Evolutionary conservation across 2,797 vertebrate species (phyloP).

Genomic region (Numenius phaeopus): DNA sequence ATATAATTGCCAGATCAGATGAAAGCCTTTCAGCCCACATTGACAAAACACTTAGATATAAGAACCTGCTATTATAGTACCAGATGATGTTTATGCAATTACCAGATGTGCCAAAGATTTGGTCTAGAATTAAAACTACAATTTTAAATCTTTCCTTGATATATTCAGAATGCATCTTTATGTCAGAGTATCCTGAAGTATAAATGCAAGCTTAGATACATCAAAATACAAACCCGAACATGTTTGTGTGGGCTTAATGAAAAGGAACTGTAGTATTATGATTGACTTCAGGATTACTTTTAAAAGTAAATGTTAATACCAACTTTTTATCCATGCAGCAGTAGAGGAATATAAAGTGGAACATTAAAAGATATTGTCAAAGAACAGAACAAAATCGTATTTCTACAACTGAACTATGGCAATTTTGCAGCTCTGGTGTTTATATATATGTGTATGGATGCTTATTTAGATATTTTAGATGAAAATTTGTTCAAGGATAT

Average conservation of each 20-base stretch:
- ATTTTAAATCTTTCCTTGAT: background rate
- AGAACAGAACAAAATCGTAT: background rate
- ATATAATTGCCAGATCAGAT: conserved; percentile 16
- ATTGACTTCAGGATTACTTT: background rate
- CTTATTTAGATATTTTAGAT: background rate
- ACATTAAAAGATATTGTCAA: background rate
- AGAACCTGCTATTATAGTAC: background rate
- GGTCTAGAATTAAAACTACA: conserved; percentile 14
- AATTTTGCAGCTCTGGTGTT: background rate
- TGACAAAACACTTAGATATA: background rate
- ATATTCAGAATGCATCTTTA: background rate
- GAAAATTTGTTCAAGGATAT: background rate
- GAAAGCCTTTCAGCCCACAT: conserved; percentile 36
- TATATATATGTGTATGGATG: background rate
- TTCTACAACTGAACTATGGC: background rate
- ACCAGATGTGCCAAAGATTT: conserved; percentile 43
- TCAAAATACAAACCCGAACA: background rate
- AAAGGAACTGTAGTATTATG: background rate
- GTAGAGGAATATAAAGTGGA: background rate
- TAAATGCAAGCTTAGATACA: background rate
- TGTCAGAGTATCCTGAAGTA: conserved; percentile 34
- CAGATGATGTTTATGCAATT: conserved; percentile 37
- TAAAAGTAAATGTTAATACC: background rate
- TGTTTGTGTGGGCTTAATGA: background rate
- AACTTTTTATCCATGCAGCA: background rate